Base-by-base conservation (phyloP, 2,888 invertebrate species). In the Gymnoscelis rufifasciata region DNA sequence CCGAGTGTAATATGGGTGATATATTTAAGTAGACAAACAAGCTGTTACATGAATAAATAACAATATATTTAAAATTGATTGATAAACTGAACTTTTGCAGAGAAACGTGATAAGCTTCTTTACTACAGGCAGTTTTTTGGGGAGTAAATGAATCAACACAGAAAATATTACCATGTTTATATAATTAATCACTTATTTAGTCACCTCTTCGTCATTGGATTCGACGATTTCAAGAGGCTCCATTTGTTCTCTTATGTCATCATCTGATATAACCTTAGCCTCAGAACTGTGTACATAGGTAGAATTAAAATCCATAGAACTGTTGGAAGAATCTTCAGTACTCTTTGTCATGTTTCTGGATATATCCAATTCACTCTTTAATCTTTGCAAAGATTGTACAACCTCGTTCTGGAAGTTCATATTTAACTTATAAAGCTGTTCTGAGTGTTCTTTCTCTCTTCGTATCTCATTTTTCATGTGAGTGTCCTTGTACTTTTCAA, bases 371-470 rank as follows among this genome's bases (percentile, higher is more conserved):
- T 88, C 88, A 57, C 80, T 86, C 56, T 82, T 83, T 47, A 88
- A 51, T 30, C 82, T 71, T 48, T 88, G 87, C 46, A 88, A 78
- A 0, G 84, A 73, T 59, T 87, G 86, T 8, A 88, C 74, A 0
- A 87, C 83, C 61, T 88, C 87, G 29, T 75, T 82, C 55, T 88
- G 88, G 44, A 86, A 88, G 62, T 78, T 84, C 81, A 88, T 83
- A 56, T 87, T 86, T 10, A 88, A 52, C 53, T 83, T 88, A 51
- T 87, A 88, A 29, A 88, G 48, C 46, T 87, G 87, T 44, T 87
- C 88, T 0, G 88, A 81, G 60, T 88, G 81, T 24, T 88, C 88
- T 24, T 78, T 82, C 46, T 88, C 87, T 56, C 83, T 72, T 60
- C 87, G 67, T 0, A 73, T 51, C 54, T 88, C 88, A 40, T 80